Percentiles rank a stretch among this genome's conserved stretches.
These are phyloP conservation scores for Drosophila willistoni DNA, from an alignment of 1,140 invertebrate species.

Conservation along the genomic window DNA sequence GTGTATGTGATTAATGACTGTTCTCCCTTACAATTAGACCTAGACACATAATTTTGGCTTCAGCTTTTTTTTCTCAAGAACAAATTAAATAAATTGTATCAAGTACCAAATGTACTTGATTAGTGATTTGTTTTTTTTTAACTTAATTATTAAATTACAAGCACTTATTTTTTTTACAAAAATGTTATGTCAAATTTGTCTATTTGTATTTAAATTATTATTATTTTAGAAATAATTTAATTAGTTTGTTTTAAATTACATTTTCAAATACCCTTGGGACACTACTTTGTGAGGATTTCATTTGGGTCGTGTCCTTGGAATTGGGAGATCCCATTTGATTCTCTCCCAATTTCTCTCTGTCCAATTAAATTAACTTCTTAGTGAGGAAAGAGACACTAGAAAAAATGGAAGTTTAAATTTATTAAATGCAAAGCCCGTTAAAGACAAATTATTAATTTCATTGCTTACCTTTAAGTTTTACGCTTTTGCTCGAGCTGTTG, in stretches of 20 bases:
- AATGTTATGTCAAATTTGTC: background rate
- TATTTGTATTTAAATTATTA: constrained; percentile 1
- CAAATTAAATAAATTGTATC: background rate
- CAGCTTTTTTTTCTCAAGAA: background rate
- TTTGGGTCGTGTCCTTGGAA: background rate
- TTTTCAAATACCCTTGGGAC: background rate
- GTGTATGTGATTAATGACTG: background rate
- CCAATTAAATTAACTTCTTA: no score
- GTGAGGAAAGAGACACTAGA: no score
- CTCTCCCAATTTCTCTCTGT: no score
- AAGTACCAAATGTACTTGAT: background rate
- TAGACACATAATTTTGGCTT: constrained; percentile 4
- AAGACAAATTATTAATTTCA: no score
- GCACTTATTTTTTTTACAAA: background rate
- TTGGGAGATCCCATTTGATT: background rate
- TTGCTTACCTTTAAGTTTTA: constrained; percentile 60
- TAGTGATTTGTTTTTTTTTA: background rate
- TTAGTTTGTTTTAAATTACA: background rate
- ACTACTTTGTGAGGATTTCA: background rate
- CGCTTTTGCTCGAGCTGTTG: constrained; percentile 79
- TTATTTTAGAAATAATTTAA: background rate
- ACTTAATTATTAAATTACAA: constrained; percentile 3
- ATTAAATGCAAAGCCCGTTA: no score
- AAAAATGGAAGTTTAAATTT: no score
- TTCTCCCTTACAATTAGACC: background rate